Base-by-base conservation (phyloP, 2,113 vertebrate species). In the Pandion haliaetus region DNA sequence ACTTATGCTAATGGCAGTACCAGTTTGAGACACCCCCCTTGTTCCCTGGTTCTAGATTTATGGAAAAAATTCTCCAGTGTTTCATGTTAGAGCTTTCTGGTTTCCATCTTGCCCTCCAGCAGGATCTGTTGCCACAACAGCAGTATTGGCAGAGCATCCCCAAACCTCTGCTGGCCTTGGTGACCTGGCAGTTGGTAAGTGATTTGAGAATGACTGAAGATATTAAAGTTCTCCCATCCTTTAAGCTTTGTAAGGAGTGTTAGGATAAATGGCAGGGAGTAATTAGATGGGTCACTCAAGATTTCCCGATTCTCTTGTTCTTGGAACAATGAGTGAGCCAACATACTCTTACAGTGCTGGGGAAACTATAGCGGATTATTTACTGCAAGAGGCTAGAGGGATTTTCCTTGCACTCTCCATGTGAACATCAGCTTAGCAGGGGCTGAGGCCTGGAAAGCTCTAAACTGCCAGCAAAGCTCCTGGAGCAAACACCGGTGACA, bases 401-500 rank as follows among this genome's bases (percentile, higher is more conserved):
- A 34, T 38, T 86, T 61, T 36, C 29, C 54, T 55, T 3, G 1
- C 8, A 3, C 17, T 38, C 12, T 52, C 26, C 47, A 17, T 2
- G 9, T 25, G n/a, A 81, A 28, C 32, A 20, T 29, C 42, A n/a
- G 19, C 78, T 65, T 45, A 11, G 74, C 63, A 3, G 23, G 23
- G 13, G 8, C 21, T 25, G 45, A 91, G 54, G 21, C 13, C 24
- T 2, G 2, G 76, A 36, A 70, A 89, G 44, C 50, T 54, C 50
- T 49, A 77, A 15, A 16, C 4, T 3, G 1, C 17, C 67, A 63
- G 70, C 15, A 78, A 83, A 80, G 17, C 34, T 82, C 9, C 58
- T 49, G 49, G 21, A 66, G 23, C 1, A 83, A 57, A 65, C 14
- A 31, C 42, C 17, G 2, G 0, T 47, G 84, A 8, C 2, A 0